These are phyloP conservation scores for Cinclus cinclus DNA, from an alignment of 2,113 vertebrate genomes.

Conservation along the genomic window DNA sequence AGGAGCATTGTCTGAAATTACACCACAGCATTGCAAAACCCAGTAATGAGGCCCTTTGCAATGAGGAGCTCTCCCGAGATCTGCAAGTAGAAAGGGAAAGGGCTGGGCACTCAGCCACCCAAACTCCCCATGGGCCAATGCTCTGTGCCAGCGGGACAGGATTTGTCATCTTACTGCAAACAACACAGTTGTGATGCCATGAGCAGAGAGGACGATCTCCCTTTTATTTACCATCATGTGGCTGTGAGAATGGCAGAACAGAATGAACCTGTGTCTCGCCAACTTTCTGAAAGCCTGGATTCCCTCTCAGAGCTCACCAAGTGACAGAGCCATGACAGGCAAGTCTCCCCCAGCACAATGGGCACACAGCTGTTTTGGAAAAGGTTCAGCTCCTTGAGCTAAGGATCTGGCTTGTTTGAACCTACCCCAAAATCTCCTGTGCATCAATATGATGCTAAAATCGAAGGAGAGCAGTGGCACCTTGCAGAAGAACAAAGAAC, in stretches of 20 bases:
- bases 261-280: not conserved
- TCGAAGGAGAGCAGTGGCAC: conserved; percentile 1
- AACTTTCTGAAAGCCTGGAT: conserved; percentile 7
- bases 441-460: not conserved
- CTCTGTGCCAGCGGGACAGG: not conserved
- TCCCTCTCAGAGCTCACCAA: not conserved
- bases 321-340: not conserved
- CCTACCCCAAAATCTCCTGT: not conserved
- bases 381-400: not conserved
- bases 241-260: not conserved
- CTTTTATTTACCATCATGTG: not conserved
- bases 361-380: not conserved
- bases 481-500: conserved; percentile 35
- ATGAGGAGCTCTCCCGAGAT: not conserved
- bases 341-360: not conserved
- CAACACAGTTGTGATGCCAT: not conserved
- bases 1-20: not conserved
- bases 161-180: not conserved
- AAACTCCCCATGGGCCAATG: not conserved
- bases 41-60: not conserved
- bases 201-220: not conserved
- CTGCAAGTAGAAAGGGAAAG: not conserved
- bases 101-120: not conserved
- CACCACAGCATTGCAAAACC: not conserved
- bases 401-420: not conserved